Evolutionary conservation across 2,888 invertebrate species (phyloP), one percentile per base, ranked within the genome.

Genomic region (Leucoma salicis): DNA sequence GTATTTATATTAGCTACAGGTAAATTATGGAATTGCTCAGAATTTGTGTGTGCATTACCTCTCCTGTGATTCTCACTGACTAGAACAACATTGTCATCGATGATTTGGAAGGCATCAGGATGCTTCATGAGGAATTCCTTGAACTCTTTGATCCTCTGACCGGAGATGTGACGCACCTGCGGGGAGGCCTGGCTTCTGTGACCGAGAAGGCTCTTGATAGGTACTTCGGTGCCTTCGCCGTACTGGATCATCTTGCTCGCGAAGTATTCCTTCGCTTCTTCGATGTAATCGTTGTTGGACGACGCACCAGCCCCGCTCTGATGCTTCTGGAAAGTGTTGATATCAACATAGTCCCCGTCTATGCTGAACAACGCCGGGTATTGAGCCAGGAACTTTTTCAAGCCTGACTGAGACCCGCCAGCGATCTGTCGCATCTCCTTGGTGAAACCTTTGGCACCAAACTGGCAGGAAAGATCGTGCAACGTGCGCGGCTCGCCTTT

Each of bases 381-480:
- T 82, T 98, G 97, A 42, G 94, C 92, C 72, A 99, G 92, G 90
- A 99, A 99, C 87, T 99, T 99, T 85, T 97, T 97, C 47, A 99
- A 92, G 42, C 99, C 97, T 66, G 96, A 96, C 87, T 99, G 98
- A 63, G 97, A 98, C 65, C 98, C 98, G 59, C 99, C 96, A 68
- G 96, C 96, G 63, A 96, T 96, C 85, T 97, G 97, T 66, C 97
- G 92, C 99, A 99, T 99, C 91, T 99, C 99, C 90, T 98, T 97
- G 14, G 99, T 98, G 88, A 99, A 99, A 63, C 97, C 99, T 85
- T 98, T 98, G 63, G 99, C 98, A 71, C 99, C 99, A 89, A 99
- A 99, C 89, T 99, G 98, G 86, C 99, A 99, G 79, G 98, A 98
- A 66, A 99, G 92, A 91, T 99, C 99, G 88, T 98, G 98, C 71